Percentiles rank a stretch among this genome's conserved stretches.
Conservation (phyloP, 2,797 vertebrate species). For the Scolopax rusticola region DNA sequence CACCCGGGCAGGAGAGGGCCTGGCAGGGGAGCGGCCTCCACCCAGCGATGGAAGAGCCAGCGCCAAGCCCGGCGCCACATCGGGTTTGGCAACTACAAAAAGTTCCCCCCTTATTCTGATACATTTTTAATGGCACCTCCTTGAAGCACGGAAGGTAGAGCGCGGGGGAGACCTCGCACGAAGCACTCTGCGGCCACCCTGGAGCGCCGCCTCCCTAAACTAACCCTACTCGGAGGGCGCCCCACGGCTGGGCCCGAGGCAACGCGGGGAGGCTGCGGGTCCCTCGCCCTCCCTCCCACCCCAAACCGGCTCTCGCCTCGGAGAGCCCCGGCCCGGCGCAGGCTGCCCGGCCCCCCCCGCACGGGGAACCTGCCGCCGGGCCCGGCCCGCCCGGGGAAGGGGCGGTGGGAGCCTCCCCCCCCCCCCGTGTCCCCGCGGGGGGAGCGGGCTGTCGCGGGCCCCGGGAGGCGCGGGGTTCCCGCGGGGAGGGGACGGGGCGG, state of each 20-base stretch:
- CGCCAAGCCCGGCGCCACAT: neutral
- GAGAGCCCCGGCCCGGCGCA: neutral
- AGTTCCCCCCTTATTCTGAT: neutral
- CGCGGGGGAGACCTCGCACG: accelerated
- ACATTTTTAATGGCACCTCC: neutral
- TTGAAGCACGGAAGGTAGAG: neutral
- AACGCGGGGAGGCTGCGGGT: too few relatives aligned
- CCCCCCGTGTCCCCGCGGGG: too few relatives aligned
- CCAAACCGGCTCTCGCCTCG: neutral
- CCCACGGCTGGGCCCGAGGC: neutral
- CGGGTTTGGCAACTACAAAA: accelerated
- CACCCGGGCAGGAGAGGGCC: too few relatives aligned
- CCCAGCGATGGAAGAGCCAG: accelerated
- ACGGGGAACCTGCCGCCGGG: too few relatives aligned
- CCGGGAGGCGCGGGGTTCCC: too few relatives aligned
- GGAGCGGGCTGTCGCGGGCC: too few relatives aligned
- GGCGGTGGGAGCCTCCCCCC: too few relatives aligned
- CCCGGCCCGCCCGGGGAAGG: neutral
- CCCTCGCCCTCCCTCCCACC: neutral
- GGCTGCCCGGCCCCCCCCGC: neutral
- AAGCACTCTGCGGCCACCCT: accelerated
- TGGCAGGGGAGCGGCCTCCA: too few relatives aligned
- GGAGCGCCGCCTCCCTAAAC: neutral
- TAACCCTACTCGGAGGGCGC: accelerated
- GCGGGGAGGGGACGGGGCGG: too few relatives aligned